Percentiles rank a stretch among this genome's conserved stretches.
Evolutionary conservation across 53 echinoderm and acorn worm species (phyloP).

Genomic region (Luidia sarsii): DNA sequence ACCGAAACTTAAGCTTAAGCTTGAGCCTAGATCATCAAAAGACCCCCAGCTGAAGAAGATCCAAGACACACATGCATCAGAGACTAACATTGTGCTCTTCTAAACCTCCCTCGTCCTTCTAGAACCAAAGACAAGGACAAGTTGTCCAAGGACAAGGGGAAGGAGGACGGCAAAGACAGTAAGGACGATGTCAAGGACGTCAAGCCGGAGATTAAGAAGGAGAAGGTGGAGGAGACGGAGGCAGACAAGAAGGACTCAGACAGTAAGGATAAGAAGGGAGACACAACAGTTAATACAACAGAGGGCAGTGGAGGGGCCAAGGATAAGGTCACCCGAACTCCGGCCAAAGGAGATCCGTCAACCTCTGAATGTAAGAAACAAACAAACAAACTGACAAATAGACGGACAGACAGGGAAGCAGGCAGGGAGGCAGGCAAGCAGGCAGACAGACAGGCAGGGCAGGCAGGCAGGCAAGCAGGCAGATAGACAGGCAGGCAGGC

Average conservation of each 20-base stretch:
- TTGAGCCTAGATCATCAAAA: no score
- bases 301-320: conserved; percentile 60
- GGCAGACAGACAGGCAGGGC: no score
- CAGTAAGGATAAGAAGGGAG: conserved; percentile 22
- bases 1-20: no score
- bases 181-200: conserved; percentile 23
- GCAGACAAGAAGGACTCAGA: conserved; percentile 18
- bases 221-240: conserved; percentile 47
- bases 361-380: conserved; percentile 32
- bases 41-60: no score
- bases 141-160: conserved; percentile 16
- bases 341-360: conserved; percentile 5
- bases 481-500: no score
- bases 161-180: conserved; percentile 21
- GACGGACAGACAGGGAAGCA: no score
- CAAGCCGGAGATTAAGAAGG: conserved; percentile 45
- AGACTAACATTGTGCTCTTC: background rate
- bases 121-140: conserved; percentile 45
- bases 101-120: background rate
- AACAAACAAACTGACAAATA: no score
- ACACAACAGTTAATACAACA: background rate
- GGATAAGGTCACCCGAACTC: conserved; percentile 52
- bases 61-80: no score
- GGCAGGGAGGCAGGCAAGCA: no score
- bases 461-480: no score